Evolutionary conservation across 1,140 invertebrate species (phyloP), one percentile per base, ranked within the genome.

Genomic region (Linepithema humile): DNA sequence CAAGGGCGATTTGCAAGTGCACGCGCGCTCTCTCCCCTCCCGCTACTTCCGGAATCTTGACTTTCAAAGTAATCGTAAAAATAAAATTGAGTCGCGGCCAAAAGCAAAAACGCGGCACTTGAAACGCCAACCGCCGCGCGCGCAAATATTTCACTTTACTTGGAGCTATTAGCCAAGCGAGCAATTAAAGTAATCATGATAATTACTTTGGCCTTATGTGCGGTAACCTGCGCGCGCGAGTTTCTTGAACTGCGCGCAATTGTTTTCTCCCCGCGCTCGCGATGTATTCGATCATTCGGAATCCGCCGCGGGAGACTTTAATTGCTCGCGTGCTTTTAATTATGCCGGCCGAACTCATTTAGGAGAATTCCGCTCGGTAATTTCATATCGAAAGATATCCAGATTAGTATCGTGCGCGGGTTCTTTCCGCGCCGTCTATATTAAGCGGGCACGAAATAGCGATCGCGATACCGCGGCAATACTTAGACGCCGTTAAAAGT

Each of bases 401-500:
- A 55, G 75, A 80, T 80, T 69, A 70, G 62, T 65, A 70, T 70
- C 64, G 15, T 45, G 64, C 17, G 23, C 26, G 32, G 23, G 6
- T 55, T 69, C 45, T 38, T 78, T 50, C 45, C 60, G 15, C 20
- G 20, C 10, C 45, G 48, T 0, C 48, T 78, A 69, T 20, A 55
- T 55, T 69, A 78, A 78, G 26, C 43, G 43, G 10, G 23, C 48
- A 78, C 45, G 62, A 55, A 78, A 26, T 78, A 67, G 35, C 17
- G 48, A 69, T 53, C 60, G 45, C 29, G 45, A 67, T 67, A 40
- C 62, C 45, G 23, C 45, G 35, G 62, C 38, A 20, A 78, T 78
- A 59, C 48, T 69, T 69, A 35, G 48, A 55, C 26, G 26, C 64
- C 15, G 64, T 69, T 78, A 55, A 69, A 80, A 80, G 75, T 80